A percentile compares a stretch with the other conserved stretches of the same genome.
phyloP scores from a whole-genome alignment of 2,797 vertebrate species.

The Sebastes paucispinis region DNA sequence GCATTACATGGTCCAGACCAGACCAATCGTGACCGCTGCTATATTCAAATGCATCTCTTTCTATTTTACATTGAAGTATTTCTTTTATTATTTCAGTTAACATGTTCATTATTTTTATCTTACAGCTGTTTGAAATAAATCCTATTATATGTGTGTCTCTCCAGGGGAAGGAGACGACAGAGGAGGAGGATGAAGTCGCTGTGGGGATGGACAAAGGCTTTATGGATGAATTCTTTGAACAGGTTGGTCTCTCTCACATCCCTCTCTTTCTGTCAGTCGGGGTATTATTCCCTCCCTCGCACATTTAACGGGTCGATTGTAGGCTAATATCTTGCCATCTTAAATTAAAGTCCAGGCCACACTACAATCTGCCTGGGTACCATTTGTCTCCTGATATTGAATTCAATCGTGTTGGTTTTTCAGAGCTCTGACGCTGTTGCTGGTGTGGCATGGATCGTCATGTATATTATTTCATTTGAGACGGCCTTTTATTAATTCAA shows the following conservation, averaged over 20 bases:
- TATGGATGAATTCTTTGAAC: slow-evolving; percentile 98
- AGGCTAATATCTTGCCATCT: neutral
- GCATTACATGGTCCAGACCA: neutral
- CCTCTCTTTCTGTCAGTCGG: neutral
- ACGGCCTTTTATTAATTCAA: slow-evolving; percentile 37
- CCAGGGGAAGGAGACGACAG: slow-evolving; percentile 91
- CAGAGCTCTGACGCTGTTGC: neutral
- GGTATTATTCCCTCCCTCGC: neutral
- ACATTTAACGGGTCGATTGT: neutral
- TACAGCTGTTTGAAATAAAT: neutral
- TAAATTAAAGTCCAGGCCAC: neutral
- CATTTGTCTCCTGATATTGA: slow-evolving; percentile 8
- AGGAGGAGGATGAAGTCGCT: slow-evolving; percentile 92
- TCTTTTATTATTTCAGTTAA: neutral
- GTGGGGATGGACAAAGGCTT: slow-evolving; percentile 93
- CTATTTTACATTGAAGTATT: neutral
- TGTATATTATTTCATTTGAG: slow-evolving; percentile 40
- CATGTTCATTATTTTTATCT: neutral
- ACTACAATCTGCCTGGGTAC: neutral
- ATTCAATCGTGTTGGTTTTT: slow-evolving; percentile 32
- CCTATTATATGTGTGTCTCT: slow-evolving; percentile 32
- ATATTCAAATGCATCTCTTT: neutral
- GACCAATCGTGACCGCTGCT: neutral
- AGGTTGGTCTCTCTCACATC: slow-evolving; percentile 81
- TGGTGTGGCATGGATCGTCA: slow-evolving; percentile 32